These are phyloP conservation scores for Suricata suricatta DNA, from an alignment of 2,113 vertebrate genomes.

Conservation along the genomic window DNA sequence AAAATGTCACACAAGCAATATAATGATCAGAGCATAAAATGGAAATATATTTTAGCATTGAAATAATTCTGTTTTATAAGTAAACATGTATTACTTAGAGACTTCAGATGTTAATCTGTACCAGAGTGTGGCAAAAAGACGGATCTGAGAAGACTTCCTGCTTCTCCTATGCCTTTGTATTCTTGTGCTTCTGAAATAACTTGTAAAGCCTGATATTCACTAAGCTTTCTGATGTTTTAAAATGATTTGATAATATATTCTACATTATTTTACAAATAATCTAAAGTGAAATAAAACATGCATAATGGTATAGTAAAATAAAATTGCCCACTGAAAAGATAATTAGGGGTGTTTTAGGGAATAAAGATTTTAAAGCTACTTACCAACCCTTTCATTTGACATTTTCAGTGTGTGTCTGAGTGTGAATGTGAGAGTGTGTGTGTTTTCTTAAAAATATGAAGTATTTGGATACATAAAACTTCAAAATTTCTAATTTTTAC, in stretches of 20 bases:
- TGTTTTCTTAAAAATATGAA: neutral
- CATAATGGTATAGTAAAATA: neutral
- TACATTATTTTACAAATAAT: neutral
- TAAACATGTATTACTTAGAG: neutral
- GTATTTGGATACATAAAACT: neutral
- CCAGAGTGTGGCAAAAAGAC: neutral
- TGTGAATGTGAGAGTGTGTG: neutral
- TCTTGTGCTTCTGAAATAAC: neutral
- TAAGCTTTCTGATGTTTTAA: neutral
- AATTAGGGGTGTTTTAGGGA: neutral
- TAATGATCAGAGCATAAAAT: neutral
- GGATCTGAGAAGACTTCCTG: neutral
- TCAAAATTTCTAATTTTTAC: neutral
- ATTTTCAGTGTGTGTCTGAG: neutral
- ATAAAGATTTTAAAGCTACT: neutral
- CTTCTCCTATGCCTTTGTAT: neutral
- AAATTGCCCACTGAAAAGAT: neutral
- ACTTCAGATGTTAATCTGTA: neutral
- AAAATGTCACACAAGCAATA: neutral
- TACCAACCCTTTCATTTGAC: neutral
- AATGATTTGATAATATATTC: neutral
- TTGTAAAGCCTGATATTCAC: neutral
- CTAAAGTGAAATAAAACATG: neutral
- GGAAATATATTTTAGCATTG: neutral
- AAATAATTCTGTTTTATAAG: neutral